phyloP scores from a whole-genome alignment of 2,113 vertebrate species.

The Tonatia bakeri region DNA sequence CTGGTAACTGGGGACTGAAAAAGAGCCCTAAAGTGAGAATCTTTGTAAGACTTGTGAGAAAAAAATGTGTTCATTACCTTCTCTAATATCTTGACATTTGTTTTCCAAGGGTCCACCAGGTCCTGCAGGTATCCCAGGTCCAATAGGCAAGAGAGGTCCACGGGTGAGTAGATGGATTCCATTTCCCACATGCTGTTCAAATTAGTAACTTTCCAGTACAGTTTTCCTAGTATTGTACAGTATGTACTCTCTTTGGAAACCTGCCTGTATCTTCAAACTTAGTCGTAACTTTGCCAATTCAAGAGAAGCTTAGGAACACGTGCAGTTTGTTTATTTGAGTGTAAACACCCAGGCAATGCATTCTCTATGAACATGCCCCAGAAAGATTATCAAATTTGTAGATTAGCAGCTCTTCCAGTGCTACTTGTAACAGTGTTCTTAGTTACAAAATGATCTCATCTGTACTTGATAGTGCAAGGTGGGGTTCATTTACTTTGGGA shows the following conservation, averaged over 20 bases:
- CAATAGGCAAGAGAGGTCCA: slow-evolving; percentile 91
- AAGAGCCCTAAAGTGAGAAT: not conserved
- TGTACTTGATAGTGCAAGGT: slow-evolving; percentile 37
- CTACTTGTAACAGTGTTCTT: slow-evolving; percentile 36
- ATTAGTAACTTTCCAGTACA: not conserved
- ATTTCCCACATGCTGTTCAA: slow-evolving; percentile 30
- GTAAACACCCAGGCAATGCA: not conserved
- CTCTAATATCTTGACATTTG: slow-evolving; percentile 66
- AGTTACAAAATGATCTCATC: slow-evolving; percentile 54
- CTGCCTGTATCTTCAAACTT: not conserved
- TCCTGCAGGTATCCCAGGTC: slow-evolving; percentile 92
- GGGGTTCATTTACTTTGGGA: slow-evolving; percentile 60
- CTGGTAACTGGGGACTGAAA: not conserved
- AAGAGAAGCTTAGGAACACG: not conserved
- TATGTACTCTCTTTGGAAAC: slow-evolving; percentile 23
- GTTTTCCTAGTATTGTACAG: not conserved
- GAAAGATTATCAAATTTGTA: slow-evolving; percentile 18
- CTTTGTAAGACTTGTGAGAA: slow-evolving; percentile 8
- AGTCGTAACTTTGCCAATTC: not conserved
- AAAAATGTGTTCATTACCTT: slow-evolving; percentile 26
- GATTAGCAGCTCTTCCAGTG: not conserved
- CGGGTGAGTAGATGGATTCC: slow-evolving; percentile 86
- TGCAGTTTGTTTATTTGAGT: not conserved
- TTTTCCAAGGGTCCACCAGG: slow-evolving; percentile 91
- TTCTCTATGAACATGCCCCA: not conserved